A percentile compares a stretch with the other conserved stretches of the same genome.
These are phyloP conservation scores for Graphium colonna DNA, from an alignment of 2,888 invertebrate species.

Conservation along the genomic window DNA sequence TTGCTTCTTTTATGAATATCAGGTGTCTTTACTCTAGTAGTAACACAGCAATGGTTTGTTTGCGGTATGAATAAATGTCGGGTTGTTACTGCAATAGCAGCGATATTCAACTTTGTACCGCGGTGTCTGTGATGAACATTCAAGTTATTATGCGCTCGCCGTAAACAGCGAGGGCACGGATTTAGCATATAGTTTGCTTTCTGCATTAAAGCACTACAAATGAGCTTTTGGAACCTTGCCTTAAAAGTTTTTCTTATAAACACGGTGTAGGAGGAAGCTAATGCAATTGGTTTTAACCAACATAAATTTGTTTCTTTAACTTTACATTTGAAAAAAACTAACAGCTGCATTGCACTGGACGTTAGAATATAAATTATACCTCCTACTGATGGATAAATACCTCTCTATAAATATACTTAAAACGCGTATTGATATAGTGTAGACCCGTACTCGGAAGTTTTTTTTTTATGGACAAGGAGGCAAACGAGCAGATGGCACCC, in stretches of 20 bases:
- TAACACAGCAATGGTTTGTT: slow-evolving; percentile 4
- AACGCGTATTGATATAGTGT: no score
- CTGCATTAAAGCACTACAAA: slow-evolving; percentile 32
- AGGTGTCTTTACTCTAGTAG: no score
- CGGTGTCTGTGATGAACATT: slow-evolving; percentile 46
- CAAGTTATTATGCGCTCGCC: slow-evolving; percentile 48
- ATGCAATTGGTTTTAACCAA: neutral
- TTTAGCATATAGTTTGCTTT: slow-evolving; percentile 51
- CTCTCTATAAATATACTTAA: no score
- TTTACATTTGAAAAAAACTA: no score
- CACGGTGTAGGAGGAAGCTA: neutral
- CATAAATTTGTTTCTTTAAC: neutral
- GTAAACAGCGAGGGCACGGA: slow-evolving; percentile 50
- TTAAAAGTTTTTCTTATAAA: neutral
- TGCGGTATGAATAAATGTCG: neutral
- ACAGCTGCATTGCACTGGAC: no score
- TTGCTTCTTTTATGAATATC: slow-evolving; percentile 1
- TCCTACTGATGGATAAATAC: no score
- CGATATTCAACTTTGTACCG: slow-evolving; percentile 22
- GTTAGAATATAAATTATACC: no score
- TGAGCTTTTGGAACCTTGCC: slow-evolving; percentile 31
- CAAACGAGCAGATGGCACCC: no score
- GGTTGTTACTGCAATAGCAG: neutral
- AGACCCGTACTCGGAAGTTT: no score
- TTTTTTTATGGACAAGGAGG: no score